These are phyloP conservation scores for Eucidaris tribuloides DNA, from an alignment of 35 echinoderm and acorn worm species.

Conservation along the genomic window DNA sequence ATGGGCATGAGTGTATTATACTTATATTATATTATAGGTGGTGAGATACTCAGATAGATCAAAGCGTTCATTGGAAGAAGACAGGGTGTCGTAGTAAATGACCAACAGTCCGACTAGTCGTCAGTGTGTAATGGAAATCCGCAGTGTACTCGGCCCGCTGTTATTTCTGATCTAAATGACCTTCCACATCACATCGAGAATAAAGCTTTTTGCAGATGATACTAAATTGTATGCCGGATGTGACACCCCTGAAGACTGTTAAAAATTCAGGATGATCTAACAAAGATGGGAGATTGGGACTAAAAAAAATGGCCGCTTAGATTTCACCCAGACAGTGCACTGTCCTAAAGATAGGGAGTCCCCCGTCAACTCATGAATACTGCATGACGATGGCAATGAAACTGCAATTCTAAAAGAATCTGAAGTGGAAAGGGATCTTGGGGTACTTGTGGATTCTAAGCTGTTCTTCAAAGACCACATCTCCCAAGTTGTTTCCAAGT, in stretches of 20 bases:
- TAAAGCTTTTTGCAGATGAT: background rate
- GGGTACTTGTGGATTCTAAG: too few relatives aligned
- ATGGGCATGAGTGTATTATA: too few relatives aligned
- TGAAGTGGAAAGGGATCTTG: background rate
- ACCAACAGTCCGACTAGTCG: slow-evolving; percentile 5
- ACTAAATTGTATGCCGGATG: background rate
- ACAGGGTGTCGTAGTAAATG: slow-evolving; percentile 12
- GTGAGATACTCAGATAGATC: background rate
- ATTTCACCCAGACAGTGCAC: too few relatives aligned
- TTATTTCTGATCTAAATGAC: slow-evolving; percentile 3
- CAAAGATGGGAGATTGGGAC: too few relatives aligned
- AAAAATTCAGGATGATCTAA: too few relatives aligned
- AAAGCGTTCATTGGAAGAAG: slow-evolving; percentile 3
- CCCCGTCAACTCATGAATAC: background rate
- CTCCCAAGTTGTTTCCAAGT: background rate
- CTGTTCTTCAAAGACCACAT: background rate
- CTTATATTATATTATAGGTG: too few relatives aligned
- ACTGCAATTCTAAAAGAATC: background rate
- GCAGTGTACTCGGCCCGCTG: slow-evolving; percentile 7
- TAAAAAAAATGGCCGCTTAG: too few relatives aligned
- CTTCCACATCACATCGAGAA: background rate
- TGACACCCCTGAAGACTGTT: too few relatives aligned
- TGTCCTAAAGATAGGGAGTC: background rate
- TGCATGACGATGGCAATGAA: background rate
- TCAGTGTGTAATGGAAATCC: background rate